Conservation (phyloP, 2,797 vertebrate genomes). For the Knipowitschia caucasica region DNA sequence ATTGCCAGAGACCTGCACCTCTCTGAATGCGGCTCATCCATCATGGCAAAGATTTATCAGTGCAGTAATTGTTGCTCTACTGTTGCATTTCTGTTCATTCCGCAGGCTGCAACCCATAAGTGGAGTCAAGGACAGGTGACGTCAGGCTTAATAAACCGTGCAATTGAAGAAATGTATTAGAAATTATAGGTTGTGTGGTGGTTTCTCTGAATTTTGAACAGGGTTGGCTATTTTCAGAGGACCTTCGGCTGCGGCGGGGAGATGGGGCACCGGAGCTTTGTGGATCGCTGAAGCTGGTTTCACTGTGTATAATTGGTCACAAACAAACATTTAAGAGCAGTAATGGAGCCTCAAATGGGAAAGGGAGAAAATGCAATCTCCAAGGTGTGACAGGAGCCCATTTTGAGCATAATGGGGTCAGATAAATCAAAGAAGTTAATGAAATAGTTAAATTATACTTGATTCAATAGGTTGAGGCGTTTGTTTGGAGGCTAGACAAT, state of each 20-base stretch:
- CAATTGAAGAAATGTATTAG: not conserved
- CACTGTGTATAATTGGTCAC: slow-evolving; percentile 1
- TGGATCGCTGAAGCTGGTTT: slow-evolving; percentile 4
- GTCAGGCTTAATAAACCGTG: slow-evolving; percentile 13
- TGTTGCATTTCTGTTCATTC: not conserved
- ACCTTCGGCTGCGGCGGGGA: not conserved
- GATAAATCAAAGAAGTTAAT: slow-evolving; percentile 43
- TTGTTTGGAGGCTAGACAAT: too few relatives aligned
- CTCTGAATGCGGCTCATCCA: slow-evolving; percentile 1
- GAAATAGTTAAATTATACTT: too few relatives aligned
- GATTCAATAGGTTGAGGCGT: too few relatives aligned
- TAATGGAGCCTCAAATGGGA: slow-evolving; percentile 19
- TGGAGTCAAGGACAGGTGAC: slow-evolving; percentile 19
- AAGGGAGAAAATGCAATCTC: slow-evolving; percentile 18
- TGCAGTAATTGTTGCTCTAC: slow-evolving; percentile 2
- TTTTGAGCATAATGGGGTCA: slow-evolving; percentile 30
- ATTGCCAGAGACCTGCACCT: not conserved
- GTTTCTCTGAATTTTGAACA: not conserved
- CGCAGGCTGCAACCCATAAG: slow-evolving; percentile 2
- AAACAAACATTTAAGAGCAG: slow-evolving; percentile 15
- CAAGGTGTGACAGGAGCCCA: slow-evolving; percentile 30
- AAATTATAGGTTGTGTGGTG: not conserved
- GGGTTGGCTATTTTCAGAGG: not conserved
- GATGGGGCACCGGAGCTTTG: slow-evolving; percentile 7
- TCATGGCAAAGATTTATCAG: not conserved